Evolutionary conservation across 2,888 invertebrate species (phyloP), one percentile per base, ranked within the genome.

Genomic region (Brachynemurus nebulosus): DNA sequence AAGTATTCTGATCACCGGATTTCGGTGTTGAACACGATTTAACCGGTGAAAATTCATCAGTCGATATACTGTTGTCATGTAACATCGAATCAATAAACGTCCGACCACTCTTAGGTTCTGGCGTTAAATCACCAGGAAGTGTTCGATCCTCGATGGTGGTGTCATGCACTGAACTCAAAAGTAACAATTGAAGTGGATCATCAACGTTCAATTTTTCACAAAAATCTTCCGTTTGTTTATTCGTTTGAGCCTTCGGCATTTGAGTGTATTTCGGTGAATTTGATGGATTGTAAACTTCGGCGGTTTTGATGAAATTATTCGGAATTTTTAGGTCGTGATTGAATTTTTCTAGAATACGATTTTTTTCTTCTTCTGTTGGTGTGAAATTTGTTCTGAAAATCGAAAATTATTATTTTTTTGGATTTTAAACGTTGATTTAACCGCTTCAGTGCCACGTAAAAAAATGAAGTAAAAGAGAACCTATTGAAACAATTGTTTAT

Each of bases 221-320:
- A 35, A 86, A 70, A 12, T 65, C 57, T 11, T 69, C 66, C 7
- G 83, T 83, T 59, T 86, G 86, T 11, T 77, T 73, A 58, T 86
- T 86, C 21, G 74, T 58, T 52, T 72, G 62, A 3, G 78, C 70
- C 36, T 65, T 66, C 11, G 64, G 68, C 40, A 74, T 71, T 34
- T 58, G 53, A 25, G 47, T 46, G 9, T 46, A 48, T 9, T 40
- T 48, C 17, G 47, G 59, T 7, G 60, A 57, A 40, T 59, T 60
- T 27, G 66, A 63, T 3, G 68, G 63, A 47, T 70, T 61, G 53
- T 76, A 81, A 1, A 76, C 63, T 34, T 78, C 72, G 2, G 79
- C 86, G 9, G 89, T 91, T 52, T 68, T 74, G 14, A 68, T 68
- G 66, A 98, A 98, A 64, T 82, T 85, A 1, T 75, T 64, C 0